Base-by-base conservation (phyloP, 2,888 invertebrate genomes). In the Pristionchus japonicus region DNA sequence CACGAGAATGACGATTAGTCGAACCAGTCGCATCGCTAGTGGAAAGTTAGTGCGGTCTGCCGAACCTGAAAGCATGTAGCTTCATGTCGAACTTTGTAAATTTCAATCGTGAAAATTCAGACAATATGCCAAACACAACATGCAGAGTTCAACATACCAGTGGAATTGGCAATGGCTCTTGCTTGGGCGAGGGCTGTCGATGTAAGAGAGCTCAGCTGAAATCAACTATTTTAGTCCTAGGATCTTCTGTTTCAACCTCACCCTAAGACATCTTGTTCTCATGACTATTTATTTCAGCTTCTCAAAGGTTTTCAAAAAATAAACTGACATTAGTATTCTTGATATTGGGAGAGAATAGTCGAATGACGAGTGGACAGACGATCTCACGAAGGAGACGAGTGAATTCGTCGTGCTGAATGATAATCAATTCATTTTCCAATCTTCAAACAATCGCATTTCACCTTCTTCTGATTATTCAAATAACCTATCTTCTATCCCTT, bases 261-360 rank as follows among this genome's bases (percentile, higher is more conserved):
- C 20, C 6, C 17, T 4, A 43, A 43, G 3, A 43, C 11, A 20
- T n/a, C n/a, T n/a, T n/a, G n/a, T 49, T 20, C 17, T 74, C 31
- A 15, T 31, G n/a, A n/a, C n/a, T n/a, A n/a, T n/a, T n/a, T n/a
- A n/a, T n/a, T n/a, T n/a, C n/a, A n/a, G n/a, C n/a, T n/a, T n/a
- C n/a, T n/a, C n/a, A n/a, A n/a, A 40, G 52, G 34, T 52, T 27
- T 57, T 49, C 31, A 52, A 37, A 23, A 11, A 84, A 11, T 4
- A 34, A 37, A 84, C 88, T 87, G 13, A 95, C 94, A 89, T 95
- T 95, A 82, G 97, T 96, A 95, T 97, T 98, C 93, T 99, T 99
- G n/a, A 99, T 97, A 95, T 98, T 99, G 20, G 99, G 99, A 40
- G 99, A 99, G 95, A 99, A 99, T 89, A 99, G 95, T 95, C 98